Evolutionary conservation across 2,113 vertebrate species (phyloP).

Genomic region (Pituophis catenifer): DNA sequence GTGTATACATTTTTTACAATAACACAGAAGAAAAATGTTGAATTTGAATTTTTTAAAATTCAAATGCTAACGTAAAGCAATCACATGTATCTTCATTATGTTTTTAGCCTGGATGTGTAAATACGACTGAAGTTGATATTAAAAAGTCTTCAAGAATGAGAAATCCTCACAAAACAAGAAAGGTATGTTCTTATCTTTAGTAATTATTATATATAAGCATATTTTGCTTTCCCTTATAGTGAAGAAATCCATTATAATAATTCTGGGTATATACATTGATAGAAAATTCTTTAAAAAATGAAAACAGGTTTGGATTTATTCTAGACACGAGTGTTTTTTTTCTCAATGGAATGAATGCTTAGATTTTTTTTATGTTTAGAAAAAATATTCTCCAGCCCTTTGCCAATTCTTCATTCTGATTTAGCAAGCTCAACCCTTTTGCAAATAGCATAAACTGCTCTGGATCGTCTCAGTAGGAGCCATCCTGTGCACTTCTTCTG

Average conservation of each 20-base stretch:
- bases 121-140: slow-evolving; percentile 97
- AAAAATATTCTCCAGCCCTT: neutral
- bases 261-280: neutral
- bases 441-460: neutral
- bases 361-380: neutral
- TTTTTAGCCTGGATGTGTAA: slow-evolving; percentile 92
- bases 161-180: slow-evolving; percentile 96
- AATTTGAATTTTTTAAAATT: neutral
- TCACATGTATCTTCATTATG: slow-evolving; percentile 36
- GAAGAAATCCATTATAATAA: neutral
- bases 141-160: slow-evolving; percentile 98
- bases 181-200: slow-evolving; percentile 69
- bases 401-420: neutral
- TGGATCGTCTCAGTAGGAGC: neutral
- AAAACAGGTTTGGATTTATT: neutral
- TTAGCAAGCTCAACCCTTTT: neutral
- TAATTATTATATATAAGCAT: neutral
- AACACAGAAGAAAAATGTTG: neutral
- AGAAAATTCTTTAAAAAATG: neutral
- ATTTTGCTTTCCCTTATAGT: neutral
- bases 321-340: neutral
- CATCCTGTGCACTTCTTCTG: neutral
- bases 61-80: neutral
- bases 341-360: neutral
- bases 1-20: neutral